These are phyloP conservation scores for Agrochola lychnidis DNA, from an alignment of 2,888 invertebrate species.

Conservation along the genomic window DNA sequence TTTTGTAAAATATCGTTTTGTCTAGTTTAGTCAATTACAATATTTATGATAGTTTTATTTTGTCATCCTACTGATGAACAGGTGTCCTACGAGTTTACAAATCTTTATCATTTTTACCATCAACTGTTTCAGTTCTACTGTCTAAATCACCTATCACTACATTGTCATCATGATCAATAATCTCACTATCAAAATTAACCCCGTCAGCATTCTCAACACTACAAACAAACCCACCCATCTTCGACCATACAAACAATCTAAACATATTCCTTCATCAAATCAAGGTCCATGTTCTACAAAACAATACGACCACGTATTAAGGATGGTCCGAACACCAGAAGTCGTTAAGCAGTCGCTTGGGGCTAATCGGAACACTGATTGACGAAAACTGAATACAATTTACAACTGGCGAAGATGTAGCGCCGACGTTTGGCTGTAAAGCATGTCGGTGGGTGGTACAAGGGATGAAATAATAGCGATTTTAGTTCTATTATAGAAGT, in stretches of 20 bases:
- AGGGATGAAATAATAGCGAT: slow-evolving; percentile 21
- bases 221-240: background rate
- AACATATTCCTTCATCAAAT: slow-evolving; percentile 39
- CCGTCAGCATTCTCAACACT: background rate
- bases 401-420: slow-evolving; percentile 70
- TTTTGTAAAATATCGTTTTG: slow-evolving; percentile 8
- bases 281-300: slow-evolving; percentile 53
- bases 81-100: too few relatives aligned
- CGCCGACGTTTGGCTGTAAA: slow-evolving; percentile 68
- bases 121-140: background rate
- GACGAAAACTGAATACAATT: slow-evolving; percentile 76
- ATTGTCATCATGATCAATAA: background rate
- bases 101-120: background rate
- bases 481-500: background rate
- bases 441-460: slow-evolving; percentile 58
- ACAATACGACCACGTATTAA: slow-evolving; percentile 58
- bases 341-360: slow-evolving; percentile 66
- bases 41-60: background rate
- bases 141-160: too few relatives aligned
- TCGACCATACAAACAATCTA: slow-evolving; percentile 7
- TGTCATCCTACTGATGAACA: background rate
- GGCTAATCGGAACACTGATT: slow-evolving; percentile 71
- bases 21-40: background rate
- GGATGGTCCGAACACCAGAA: slow-evolving; percentile 67
- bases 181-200: background rate